A percentile compares a stretch with the other conserved stretches of the same genome.
Evolutionary conservation across 2,113 vertebrate genomes (phyloP).

Genomic region (Malurus alboscapulatus): DNA sequence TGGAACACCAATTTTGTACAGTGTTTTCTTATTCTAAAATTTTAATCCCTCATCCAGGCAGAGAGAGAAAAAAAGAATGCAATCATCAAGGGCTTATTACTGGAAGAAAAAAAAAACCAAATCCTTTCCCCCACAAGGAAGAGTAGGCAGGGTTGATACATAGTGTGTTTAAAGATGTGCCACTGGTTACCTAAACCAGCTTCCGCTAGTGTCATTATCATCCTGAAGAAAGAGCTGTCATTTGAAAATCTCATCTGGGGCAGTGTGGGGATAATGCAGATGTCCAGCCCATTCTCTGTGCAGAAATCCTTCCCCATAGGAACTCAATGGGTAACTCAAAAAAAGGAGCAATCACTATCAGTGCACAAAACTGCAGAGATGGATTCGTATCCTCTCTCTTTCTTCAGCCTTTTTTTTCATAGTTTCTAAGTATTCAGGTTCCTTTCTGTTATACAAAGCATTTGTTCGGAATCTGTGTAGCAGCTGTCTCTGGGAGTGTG

Average conservation of each 20-base stretch:
- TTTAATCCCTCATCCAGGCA: background rate
- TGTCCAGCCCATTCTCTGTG: background rate
- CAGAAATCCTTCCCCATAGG: background rate
- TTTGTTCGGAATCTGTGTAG: background rate
- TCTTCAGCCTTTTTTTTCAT: background rate
- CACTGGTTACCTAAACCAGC: background rate
- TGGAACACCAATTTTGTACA: background rate
- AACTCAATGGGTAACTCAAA: background rate
- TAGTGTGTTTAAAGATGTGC: background rate
- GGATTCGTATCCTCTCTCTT: background rate
- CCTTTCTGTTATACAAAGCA: background rate
- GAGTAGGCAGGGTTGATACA: background rate
- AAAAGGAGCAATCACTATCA: background rate
- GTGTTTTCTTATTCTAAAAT: background rate
- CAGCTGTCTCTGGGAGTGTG: background rate
- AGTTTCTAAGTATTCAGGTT: background rate
- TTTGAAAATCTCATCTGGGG: background rate
- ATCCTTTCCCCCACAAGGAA: background rate
- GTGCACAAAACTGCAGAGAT: background rate
- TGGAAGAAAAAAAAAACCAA: background rate
- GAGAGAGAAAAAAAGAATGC: background rate
- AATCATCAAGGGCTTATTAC: background rate
- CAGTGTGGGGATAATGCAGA: background rate
- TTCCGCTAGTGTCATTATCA: background rate
- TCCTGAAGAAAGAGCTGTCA: background rate